Base-by-base conservation (phyloP, 1,140 invertebrate genomes). In the Dreissena polymorpha region DNA sequence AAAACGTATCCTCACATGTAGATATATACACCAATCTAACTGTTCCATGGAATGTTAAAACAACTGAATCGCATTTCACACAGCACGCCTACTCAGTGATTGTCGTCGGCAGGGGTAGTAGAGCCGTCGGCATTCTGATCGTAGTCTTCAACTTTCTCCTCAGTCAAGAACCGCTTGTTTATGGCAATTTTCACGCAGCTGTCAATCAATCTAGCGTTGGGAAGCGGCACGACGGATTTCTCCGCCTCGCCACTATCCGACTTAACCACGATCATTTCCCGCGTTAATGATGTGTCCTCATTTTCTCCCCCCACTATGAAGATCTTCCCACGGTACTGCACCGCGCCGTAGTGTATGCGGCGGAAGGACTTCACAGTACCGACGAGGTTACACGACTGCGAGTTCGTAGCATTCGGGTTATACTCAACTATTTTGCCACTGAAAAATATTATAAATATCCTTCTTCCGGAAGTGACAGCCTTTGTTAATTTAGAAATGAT, bases 161-260 rank as follows among this genome's bases (percentile, higher is more conserved):
- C 74, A 10, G 53, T 72, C 18, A 91, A 78, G 75, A 89, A 90
- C 55, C 88, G 89, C 57, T 87, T 90, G 50, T 89, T 87, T 21
- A 90, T 86, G 21, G 86, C 86, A 57, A 88, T 89, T 68, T 90
- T 91, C 39, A 90, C 89, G 75, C 89, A 90, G 75, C 90, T 90
- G 68, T 91, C 90, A 51, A 91, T 86, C 10, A 91, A 83, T 68
- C 90, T 73, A 39, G 90, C 85, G n/a, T 88, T 86, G 10, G 89
- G 89, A 18, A 91, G 81, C 23, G 86, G 87, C 18, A 89, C 89
- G 10, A 73, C 75, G 21, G 90, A 64, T 74, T 87, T 88, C 55
- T 84, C 86, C 71, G 86, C 88, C 29, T 86, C 82, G 14, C 84
- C 87, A 55, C 82, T 90, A 12, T 83, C 84, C 0, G 87, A 85